A percentile compares a stretch with the other conserved stretches of the same genome.
These are phyloP conservation scores for Apogon talboti DNA, from an alignment of 2,797 vertebrate genomes.

Conservation along the genomic window DNA sequence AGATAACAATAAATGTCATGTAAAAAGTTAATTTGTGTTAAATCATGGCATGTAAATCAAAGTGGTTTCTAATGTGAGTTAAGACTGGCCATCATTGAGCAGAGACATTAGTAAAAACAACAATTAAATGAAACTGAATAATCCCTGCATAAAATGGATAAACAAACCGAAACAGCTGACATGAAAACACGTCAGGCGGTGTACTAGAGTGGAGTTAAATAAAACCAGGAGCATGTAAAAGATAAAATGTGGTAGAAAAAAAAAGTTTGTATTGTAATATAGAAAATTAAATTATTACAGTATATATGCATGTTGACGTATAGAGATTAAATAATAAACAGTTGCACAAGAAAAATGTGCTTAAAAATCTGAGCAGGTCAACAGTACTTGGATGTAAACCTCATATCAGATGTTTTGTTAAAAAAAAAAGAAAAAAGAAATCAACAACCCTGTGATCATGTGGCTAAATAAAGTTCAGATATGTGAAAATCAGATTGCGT, in stretches of 20 bases:
- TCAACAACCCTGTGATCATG: slow-evolving; percentile 49
- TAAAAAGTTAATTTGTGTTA: slow-evolving; percentile 5
- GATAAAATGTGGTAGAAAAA: slow-evolving; percentile 54
- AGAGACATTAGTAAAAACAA: slow-evolving; percentile 14
- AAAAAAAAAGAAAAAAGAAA: slow-evolving; percentile 29
- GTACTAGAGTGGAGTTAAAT: slow-evolving; percentile 52
- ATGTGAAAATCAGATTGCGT: slow-evolving; percentile 19
- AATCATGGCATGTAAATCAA: slow-evolving; percentile 11
- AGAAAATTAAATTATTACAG: slow-evolving; percentile 72
- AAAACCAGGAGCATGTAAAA: slow-evolving; percentile 53
- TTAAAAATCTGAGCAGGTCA: slow-evolving; percentile 49
- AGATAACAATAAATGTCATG: not conserved
- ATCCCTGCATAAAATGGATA: not conserved
- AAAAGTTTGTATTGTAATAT: slow-evolving; percentile 46
- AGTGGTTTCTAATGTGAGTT: slow-evolving; percentile 25
- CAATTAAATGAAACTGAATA: slow-evolving; percentile 22
- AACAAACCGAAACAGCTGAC: slow-evolving; percentile 46
- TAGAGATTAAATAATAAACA: slow-evolving; percentile 56
- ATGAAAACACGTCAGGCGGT: slow-evolving; percentile 47
- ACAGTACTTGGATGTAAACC: slow-evolving; percentile 60
- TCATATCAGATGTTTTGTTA: slow-evolving; percentile 35
- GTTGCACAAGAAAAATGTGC: slow-evolving; percentile 60
- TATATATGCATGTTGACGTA: slow-evolving; percentile 58
- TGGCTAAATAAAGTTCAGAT: slow-evolving; percentile 51
- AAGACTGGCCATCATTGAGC: slow-evolving; percentile 29